These are phyloP conservation scores for Sapayoa aenigma DNA, from an alignment of 2,113 vertebrate genomes.

Conservation along the genomic window DNA sequence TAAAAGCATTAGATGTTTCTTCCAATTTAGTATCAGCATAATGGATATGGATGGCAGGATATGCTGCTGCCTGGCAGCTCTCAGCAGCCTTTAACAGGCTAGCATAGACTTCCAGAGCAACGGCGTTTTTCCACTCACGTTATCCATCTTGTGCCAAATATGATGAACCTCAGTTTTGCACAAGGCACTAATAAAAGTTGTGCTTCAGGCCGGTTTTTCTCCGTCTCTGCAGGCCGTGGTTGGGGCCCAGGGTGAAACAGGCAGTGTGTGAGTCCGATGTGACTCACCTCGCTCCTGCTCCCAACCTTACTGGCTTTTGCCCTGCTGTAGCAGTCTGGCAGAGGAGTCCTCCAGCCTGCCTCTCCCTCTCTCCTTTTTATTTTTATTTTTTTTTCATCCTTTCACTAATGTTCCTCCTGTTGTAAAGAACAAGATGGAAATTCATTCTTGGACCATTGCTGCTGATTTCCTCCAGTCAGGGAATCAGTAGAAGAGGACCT, in stretches of 20 bases:
- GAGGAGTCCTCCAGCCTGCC: neutral
- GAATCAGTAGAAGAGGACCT: neutral
- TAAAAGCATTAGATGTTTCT: conserved; percentile 51
- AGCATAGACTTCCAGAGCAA: neutral
- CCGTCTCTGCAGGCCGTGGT: neutral
- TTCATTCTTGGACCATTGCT: neutral
- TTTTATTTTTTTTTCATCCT: neutral
- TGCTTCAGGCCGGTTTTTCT: neutral
- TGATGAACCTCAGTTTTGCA: neutral
- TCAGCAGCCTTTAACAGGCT: neutral
- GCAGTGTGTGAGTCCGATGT: neutral
- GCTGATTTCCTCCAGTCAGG: neutral
- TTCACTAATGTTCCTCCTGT: neutral
- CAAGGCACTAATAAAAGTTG: neutral
- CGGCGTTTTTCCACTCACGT: neutral
- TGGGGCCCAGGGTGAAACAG: neutral
- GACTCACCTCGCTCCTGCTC: conserved; percentile 46
- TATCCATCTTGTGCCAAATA: neutral
- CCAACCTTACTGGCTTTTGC: neutral
- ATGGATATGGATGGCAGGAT: conserved; percentile 15
- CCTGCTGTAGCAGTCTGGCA: conserved; percentile 1
- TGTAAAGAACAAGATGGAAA: neutral
- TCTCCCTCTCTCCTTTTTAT: neutral
- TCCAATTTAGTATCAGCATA: conserved; percentile 41
- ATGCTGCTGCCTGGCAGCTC: neutral